Conservation (phyloP, 2,888 invertebrate species). For the Spilosoma lubricipeda region DNA sequence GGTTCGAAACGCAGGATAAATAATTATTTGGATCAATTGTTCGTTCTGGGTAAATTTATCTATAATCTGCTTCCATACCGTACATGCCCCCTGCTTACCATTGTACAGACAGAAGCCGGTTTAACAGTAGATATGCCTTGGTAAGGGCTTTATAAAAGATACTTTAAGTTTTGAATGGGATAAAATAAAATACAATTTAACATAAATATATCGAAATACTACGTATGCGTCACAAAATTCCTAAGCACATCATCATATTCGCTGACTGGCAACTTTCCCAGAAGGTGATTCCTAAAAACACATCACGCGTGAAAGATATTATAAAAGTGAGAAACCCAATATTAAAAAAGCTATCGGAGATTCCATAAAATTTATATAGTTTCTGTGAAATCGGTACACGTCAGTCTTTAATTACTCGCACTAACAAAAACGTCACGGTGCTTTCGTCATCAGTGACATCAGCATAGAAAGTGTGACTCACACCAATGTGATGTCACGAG, state of each 20-base stretch:
- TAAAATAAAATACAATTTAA: too few relatives aligned
- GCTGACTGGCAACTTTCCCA: neutral
- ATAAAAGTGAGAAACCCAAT: neutral
- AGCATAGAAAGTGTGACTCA: constrained; percentile 17
- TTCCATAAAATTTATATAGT: constrained; percentile 7
- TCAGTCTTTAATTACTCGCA: constrained; percentile 2
- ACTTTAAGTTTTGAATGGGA: neutral
- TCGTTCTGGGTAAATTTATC: neutral
- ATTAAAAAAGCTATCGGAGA: constrained; percentile 4
- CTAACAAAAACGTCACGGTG: constrained; percentile 24
- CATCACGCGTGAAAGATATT: neutral
- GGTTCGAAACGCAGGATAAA: neutral
- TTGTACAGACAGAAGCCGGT: neutral
- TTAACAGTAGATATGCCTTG: neutral
- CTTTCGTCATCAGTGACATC: constrained; percentile 5
- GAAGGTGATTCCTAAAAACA: neutral
- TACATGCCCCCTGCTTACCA: neutral
- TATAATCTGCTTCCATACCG: neutral
- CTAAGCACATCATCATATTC: neutral
- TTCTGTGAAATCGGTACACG: constrained; percentile 2
- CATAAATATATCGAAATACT: neutral
- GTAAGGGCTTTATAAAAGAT: neutral
- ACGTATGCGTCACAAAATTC: neutral
- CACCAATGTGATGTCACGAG: constrained; percentile 9
- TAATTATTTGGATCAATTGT: neutral